Conservation (phyloP, 2,888 invertebrate species). For the Stenotaenia linearis region DNA sequence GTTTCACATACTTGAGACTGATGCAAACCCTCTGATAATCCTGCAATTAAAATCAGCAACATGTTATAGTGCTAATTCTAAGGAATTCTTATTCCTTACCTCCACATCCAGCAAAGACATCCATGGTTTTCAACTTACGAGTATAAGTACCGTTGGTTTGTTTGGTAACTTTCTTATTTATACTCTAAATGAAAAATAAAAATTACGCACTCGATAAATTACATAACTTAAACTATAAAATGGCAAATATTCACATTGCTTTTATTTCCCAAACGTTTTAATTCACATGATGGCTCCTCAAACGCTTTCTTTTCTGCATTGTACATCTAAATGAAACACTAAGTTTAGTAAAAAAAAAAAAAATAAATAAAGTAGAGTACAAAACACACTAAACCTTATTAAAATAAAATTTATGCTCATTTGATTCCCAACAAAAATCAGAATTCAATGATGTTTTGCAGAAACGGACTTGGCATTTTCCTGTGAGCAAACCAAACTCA, state of each 20-base stretch:
- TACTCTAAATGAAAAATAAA: constrained; percentile 31
- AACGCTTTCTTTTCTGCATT: constrained; percentile 55
- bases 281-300: constrained; percentile 58
- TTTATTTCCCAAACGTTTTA: constrained; percentile 55
- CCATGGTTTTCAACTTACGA: constrained; percentile 63
- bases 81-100: too few relatives aligned
- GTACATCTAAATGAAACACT: too few relatives aligned
- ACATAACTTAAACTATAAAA: too few relatives aligned
- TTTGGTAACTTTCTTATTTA: constrained; percentile 39
- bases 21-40: constrained; percentile 59
- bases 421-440: background rate
- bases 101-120: constrained; percentile 82
- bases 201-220: background rate
- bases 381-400: too few relatives aligned
- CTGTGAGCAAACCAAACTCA: constrained; percentile 58
- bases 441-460: constrained; percentile 44
- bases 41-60: too few relatives aligned
- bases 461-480: constrained; percentile 64
- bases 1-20: constrained; percentile 62
- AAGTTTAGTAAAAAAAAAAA: background rate
- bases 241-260: constrained; percentile 51
- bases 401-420: constrained; percentile 61
- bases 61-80: too few relatives aligned
- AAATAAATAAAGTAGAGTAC: too few relatives aligned
- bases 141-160: constrained; percentile 42